These are phyloP conservation scores for Drosophila prosaltans DNA, from an alignment of 1,140 invertebrate species.

Conservation along the genomic window DNA sequence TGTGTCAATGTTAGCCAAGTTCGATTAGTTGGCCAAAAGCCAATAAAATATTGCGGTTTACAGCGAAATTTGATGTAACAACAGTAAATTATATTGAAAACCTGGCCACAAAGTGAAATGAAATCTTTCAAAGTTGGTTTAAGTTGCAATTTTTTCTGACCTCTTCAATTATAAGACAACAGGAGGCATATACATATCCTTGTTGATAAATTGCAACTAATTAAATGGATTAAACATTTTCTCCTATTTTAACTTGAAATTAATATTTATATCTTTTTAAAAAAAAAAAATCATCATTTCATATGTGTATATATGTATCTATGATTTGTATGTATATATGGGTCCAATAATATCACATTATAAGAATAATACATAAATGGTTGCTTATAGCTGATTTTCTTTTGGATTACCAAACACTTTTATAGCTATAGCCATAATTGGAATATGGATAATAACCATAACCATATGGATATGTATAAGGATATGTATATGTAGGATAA, in stretches of 20 bases:
- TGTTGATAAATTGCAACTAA: too few relatives aligned
- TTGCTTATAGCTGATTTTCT: neutral
- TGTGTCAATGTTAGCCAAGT: conserved; percentile 3
- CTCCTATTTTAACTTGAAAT: too few relatives aligned
- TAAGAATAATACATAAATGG: neutral
- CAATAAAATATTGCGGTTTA: neutral
- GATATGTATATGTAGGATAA: conserved; percentile 27
- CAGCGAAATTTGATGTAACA: too few relatives aligned
- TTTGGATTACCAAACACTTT: conserved; percentile 52
- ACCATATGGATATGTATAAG: conserved; percentile 44
- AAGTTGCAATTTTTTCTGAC: too few relatives aligned
- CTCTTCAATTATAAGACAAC: too few relatives aligned
- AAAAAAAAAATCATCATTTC: too few relatives aligned
- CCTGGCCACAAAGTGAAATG: too few relatives aligned
- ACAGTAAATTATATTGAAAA: too few relatives aligned
- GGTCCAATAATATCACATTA: conserved; percentile 57
- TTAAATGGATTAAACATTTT: too few relatives aligned
- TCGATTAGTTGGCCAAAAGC: conserved; percentile 16
- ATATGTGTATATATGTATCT: neutral
- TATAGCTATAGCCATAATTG: conserved; percentile 65
- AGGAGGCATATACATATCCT: too few relatives aligned
- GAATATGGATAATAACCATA: conserved; percentile 58
- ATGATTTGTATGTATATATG: neutral
- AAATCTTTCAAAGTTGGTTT: too few relatives aligned
- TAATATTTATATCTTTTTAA: too few relatives aligned